These are phyloP conservation scores for Merops nubicus DNA, from an alignment of 2,113 vertebrate species.

Conservation along the genomic window DNA sequence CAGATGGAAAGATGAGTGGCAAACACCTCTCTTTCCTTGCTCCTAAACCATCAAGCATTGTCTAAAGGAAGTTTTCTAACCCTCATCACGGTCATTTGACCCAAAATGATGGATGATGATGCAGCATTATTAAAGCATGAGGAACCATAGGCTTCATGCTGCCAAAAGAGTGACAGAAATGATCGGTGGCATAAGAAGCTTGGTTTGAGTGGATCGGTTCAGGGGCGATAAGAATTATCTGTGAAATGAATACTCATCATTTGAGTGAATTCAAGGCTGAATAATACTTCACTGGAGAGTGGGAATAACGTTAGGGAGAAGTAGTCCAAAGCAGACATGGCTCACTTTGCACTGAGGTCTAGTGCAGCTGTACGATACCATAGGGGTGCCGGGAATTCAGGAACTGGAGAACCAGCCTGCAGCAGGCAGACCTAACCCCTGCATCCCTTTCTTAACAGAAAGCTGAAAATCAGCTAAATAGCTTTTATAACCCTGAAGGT, in stretches of 20 bases:
- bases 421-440: background rate
- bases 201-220: background rate
- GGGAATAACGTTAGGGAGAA: background rate
- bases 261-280: background rate
- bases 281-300: background rate
- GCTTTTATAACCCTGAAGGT: background rate
- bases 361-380: background rate
- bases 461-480: background rate
- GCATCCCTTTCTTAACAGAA: background rate
- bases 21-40: background rate
- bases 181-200: background rate
- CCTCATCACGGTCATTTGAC: background rate
- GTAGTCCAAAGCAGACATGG: background rate
- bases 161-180: background rate
- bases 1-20: background rate
- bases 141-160: background rate
- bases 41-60: background rate
- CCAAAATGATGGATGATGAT: background rate
- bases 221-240: conserved; percentile 12
- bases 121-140: conserved; percentile 8
- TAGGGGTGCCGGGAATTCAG: background rate
- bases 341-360: background rate
- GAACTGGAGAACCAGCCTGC: background rate
- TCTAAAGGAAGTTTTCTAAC: background rate
- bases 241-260: conserved; percentile 47